Evolutionary conservation across 2,888 invertebrate species (phyloP).

Genomic region (Fissipunctia ypsillon): DNA sequence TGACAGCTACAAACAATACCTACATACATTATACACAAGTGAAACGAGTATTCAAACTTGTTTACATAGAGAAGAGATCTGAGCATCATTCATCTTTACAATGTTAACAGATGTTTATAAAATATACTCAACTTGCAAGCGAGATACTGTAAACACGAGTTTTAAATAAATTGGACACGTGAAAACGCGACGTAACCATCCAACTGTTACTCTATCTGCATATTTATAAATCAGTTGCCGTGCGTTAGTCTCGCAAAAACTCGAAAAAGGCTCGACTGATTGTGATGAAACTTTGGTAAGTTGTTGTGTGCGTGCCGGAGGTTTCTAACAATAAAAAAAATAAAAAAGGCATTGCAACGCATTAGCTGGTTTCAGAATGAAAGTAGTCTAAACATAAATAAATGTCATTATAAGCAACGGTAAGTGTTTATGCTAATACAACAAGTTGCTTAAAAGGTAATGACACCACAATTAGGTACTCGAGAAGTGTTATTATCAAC

Average conservation of each 20-base stretch:
- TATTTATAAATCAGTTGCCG: too few relatives aligned
- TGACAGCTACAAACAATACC: constrained; percentile 27
- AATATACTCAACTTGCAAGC: constrained; percentile 36
- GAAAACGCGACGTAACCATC: constrained; percentile 36
- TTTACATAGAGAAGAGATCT: constrained; percentile 53
- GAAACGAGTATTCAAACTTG: constrained; percentile 49
- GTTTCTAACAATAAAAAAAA: too few relatives aligned
- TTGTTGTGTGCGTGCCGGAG: too few relatives aligned
- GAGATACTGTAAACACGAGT: constrained; percentile 49
- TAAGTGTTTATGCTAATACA: constrained; percentile 73
- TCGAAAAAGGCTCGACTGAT: too few relatives aligned
- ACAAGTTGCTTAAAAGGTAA: constrained; percentile 71
- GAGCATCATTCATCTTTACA: constrained; percentile 52
- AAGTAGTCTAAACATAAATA: constrained; percentile 13
- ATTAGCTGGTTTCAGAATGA: too few relatives aligned
- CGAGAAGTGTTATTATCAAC: constrained; percentile 74
- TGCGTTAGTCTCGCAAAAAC: too few relatives aligned
- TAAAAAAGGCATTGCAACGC: too few relatives aligned
- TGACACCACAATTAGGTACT: constrained; percentile 75
- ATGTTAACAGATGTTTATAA: constrained; percentile 55
- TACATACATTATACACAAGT: constrained; percentile 22
- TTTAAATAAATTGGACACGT: constrained; percentile 52
- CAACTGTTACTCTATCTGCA: too few relatives aligned
- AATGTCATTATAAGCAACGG: constrained; percentile 58
- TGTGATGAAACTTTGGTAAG: too few relatives aligned